Evolutionary conservation across 2,113 vertebrate species (phyloP), one percentile per base, ranked within the genome.

Genomic region (Plecturocebus donacophilus): DNA sequence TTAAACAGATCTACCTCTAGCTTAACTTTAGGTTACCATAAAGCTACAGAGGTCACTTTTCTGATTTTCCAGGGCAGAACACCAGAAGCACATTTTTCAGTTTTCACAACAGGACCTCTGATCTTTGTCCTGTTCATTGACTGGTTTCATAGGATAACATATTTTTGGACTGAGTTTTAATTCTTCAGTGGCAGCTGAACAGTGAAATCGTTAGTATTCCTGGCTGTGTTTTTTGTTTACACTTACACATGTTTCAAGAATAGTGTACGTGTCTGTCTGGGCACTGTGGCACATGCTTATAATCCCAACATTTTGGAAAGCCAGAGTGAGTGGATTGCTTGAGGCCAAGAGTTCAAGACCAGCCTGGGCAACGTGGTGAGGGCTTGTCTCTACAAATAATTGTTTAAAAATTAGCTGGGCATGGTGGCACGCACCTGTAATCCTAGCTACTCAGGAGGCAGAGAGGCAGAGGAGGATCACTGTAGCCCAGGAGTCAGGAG

Each of bases 121-220:
- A 45, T 64, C 58, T 61, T 84, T 76, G 14, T 23, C 66, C 11
- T 94, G 27, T 54, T 81, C 58, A 23, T 91, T 64, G 71, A 58
- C 56, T 42, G 11, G 27, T 75, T 91, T 88, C 32, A 52, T 80
- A 76, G 9, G 42, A 71, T 6, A 70, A 42, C 87, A 14, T 13
- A 14, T 14, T 92, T 94, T 88, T 52, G 32, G 54, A 52, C 14
- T 73, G 49, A 90, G 21, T 77, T 93, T 86, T 87, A 77, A 35
- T 73, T 90, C 30, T 45, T 92, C 9, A 61, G 6, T 87, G n/a
- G 30, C 27, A 30, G 61, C 27, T 64, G 61, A 64, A 64, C 30
- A 94, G 75, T 94, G 68, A 94, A 87, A 64, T 89, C 91, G 23
- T 54, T 87, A 70, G 20, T 58, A 30, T 54, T 83, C n/a, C 38